These are phyloP conservation scores for Fratercula arctica DNA, from an alignment of 2,797 vertebrate genomes.

Conservation along the genomic window DNA sequence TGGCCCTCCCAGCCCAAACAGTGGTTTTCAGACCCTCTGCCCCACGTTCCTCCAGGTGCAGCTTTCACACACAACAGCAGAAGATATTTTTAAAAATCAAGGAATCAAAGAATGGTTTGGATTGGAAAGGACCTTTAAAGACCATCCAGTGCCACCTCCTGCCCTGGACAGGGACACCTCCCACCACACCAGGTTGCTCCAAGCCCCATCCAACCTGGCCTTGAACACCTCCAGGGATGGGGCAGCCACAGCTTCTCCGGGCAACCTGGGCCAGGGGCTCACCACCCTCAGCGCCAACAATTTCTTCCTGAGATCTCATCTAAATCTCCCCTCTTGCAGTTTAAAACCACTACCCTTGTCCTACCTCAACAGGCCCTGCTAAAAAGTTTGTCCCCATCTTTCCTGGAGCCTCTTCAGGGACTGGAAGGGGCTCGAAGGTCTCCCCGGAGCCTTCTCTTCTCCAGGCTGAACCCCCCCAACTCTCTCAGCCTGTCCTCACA, in stretches of 20 bases:
- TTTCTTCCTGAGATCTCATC: too few relatives aligned
- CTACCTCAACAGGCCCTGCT: too few relatives aligned
- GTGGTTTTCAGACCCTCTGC: not conserved
- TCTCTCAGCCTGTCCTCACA: not conserved
- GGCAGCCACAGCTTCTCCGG: too few relatives aligned
- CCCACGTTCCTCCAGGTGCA: rapidly evolving
- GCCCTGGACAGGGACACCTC: not conserved
- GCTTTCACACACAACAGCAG: not conserved
- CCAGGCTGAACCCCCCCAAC: not conserved
- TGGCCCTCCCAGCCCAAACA: rapidly evolving
- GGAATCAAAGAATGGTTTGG: too few relatives aligned
- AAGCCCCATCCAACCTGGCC: not conserved
- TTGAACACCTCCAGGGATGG: not conserved
- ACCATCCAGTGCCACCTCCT: too few relatives aligned
- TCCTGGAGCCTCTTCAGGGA: not conserved
- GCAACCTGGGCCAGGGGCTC: too few relatives aligned
- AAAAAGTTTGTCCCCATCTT: too few relatives aligned
- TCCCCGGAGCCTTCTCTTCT: not conserved
- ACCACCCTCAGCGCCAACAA: too few relatives aligned
- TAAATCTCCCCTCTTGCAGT: too few relatives aligned
- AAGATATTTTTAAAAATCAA: not conserved
- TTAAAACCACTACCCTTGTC: too few relatives aligned
- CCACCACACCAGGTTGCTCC: not conserved
- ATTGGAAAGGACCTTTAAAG: too few relatives aligned
- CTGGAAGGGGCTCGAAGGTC: not conserved